Evolutionary conservation across 2,888 invertebrate genomes (phyloP).

Genomic region (Temnothorax unifasciatus): DNA sequence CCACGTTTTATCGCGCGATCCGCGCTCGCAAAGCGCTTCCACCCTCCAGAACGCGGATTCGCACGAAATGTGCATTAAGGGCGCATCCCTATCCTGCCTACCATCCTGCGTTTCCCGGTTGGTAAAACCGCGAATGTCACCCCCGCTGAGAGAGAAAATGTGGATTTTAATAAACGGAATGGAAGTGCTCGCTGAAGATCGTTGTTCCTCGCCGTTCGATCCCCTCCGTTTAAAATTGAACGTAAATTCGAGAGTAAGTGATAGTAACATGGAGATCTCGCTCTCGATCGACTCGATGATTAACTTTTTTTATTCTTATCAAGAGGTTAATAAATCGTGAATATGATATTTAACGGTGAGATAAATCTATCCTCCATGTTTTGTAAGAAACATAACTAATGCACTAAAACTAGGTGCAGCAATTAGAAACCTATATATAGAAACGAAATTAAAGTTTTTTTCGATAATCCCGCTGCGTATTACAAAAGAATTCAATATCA

Average conservation of each 20-base stretch:
- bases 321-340: neutral
- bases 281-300: neutral
- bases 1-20: slow-evolving; percentile 64
- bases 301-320: neutral
- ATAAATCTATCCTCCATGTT: neutral
- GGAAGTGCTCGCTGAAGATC: slow-evolving; percentile 14
- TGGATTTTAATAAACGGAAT: slow-evolving; percentile 46
- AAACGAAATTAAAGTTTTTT: neutral
- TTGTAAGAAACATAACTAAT: neutral
- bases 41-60: slow-evolving; percentile 49
- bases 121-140: slow-evolving; percentile 36
- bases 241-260: neutral
- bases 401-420: neutral
- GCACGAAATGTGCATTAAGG: slow-evolving; percentile 67
- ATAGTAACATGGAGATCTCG: no score
- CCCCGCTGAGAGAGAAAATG: slow-evolving; percentile 15
- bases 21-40: slow-evolving; percentile 57
- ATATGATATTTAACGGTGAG: neutral
- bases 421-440: neutral
- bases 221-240: neutral
- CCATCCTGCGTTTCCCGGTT: neutral
- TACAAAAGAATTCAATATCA: neutral
- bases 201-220: neutral
- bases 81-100: slow-evolving; percentile 10
- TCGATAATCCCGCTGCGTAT: neutral